Evolutionary conservation across 2,113 vertebrate species (phyloP).

Genomic region (Cinclus cinclus): DNA sequence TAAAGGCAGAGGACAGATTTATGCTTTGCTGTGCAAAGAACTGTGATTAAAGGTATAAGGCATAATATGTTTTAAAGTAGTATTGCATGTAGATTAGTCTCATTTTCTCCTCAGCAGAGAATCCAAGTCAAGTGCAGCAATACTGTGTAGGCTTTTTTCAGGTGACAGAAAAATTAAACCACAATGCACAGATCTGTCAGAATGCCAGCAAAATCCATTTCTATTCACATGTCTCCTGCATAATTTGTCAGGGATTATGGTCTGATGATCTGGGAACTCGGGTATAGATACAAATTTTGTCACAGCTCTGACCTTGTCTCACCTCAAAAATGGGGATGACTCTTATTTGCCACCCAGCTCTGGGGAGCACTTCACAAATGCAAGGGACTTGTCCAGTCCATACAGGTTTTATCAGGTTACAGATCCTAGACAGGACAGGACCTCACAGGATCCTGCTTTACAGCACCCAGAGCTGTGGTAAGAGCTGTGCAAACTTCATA

Average conservation of each 20-base stretch:
- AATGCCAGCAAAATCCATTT: background rate
- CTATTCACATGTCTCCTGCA: background rate
- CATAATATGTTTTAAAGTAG: background rate
- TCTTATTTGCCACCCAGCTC: background rate
- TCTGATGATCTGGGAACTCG: background rate
- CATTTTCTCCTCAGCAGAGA: background rate
- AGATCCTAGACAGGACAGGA: background rate
- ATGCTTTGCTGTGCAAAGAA: background rate
- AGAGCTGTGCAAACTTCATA: background rate
- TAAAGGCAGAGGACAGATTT: background rate
- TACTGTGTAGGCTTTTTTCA: background rate
- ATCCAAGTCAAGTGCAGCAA: background rate
- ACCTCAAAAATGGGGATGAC: background rate
- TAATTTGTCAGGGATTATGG: background rate
- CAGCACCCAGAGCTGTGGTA: background rate
- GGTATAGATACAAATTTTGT: background rate
- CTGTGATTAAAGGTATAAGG: background rate
- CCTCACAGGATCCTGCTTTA: background rate
- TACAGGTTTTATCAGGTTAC: background rate
- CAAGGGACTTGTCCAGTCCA: fast-evolving
- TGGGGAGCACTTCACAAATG: background rate
- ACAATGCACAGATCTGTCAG: background rate
- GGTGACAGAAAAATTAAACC: background rate
- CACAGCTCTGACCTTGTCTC: background rate
- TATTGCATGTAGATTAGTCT: background rate